Base-by-base conservation (phyloP, 2,888 invertebrate species). In the Nowickia ferox region DNA sequence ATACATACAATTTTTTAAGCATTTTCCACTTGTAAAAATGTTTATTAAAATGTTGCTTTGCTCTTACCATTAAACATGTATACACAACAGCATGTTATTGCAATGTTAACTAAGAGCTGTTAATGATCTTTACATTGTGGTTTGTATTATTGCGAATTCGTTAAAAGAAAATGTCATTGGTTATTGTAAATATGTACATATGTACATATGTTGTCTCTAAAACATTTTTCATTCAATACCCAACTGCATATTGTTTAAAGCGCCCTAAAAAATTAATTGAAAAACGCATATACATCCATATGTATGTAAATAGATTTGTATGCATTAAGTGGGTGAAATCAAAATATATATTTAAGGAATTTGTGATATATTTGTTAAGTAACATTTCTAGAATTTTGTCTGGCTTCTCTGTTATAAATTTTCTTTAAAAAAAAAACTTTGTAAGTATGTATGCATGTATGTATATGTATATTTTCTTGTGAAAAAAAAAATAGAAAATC, bases 191-290 rank as follows among this genome's bases (percentile, higher is more conserved):
- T n/a, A n/a, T n/a, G n/a, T n/a, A n/a, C n/a, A n/a, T n/a, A n/a
- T n/a, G n/a, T 44, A 17, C 53, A 44, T 71, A 42, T 44, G 5
- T 22, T 48, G 5, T 55, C 19, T 11, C n/a, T 11, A 17, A 44
- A 40, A 59, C 40, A 48, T 59, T 71, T 42, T 55, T n/a, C 19
- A 61, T 44, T 63, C 46, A 76, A 38, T 63, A 55, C 38, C 55
- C 79, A 65, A 72, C 57, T 74, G 72, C 57, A 72, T 22, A 38
- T 53, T 65, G 55, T 40, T 80, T 42, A 66, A 66, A 72, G 46
- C 17, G 51, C 63, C 63, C 61, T n/a, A 53, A 65, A 19, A 55
- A 69, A 53, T 42, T 30, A 76, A 65, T 55, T 53, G 53, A 22
- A 10, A 65, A 63, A 44, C 51, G 61, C 71, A 48, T 66, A 19